Conservation (phyloP, 2,888 invertebrate genomes). For the Deladenus siricidicola region DNA sequence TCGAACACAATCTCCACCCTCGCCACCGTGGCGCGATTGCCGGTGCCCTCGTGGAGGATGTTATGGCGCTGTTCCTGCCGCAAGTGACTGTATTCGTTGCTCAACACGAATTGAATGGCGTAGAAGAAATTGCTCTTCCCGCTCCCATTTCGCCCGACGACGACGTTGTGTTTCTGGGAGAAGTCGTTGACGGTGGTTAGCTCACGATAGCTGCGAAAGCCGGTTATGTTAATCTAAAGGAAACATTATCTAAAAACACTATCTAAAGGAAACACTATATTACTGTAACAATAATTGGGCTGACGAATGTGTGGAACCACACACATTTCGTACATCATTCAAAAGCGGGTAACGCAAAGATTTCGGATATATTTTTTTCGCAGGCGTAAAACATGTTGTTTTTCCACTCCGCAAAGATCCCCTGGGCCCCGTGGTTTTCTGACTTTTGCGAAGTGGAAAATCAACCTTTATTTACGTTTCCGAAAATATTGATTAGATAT, state of each 20-base stretch:
- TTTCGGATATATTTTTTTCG: too few species aligned
- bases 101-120: slow-evolving; percentile 97
- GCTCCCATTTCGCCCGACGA: slow-evolving; percentile 93
- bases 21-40: slow-evolving; percentile 87
- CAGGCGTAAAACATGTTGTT: too few species aligned
- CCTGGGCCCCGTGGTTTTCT: too few species aligned
- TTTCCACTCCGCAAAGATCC: too few species aligned
- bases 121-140: slow-evolving; percentile 99
- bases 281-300: too few species aligned
- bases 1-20: slow-evolving; percentile 91
- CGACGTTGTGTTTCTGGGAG: slow-evolving; percentile 90
- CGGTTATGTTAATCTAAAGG: slow-evolving; percentile 76
- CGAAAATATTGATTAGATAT: too few species aligned
- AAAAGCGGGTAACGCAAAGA: too few species aligned
- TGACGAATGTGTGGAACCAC: too few species aligned
- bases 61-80: slow-evolving; percentile 90
- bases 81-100: slow-evolving; percentile 95
- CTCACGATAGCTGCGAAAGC: slow-evolving; percentile 96
- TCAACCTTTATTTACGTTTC: too few species aligned
- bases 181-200: slow-evolving; percentile 96
- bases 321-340: too few species aligned
- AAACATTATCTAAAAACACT: neutral
- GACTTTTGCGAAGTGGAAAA: too few species aligned
- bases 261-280: neutral
- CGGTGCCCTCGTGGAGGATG: slow-evolving; percentile 91